A percentile compares a stretch with the other conserved stretches of the same genome.
Conservation (phyloP, 2,113 vertebrate species). For the Eclectus roratus region DNA sequence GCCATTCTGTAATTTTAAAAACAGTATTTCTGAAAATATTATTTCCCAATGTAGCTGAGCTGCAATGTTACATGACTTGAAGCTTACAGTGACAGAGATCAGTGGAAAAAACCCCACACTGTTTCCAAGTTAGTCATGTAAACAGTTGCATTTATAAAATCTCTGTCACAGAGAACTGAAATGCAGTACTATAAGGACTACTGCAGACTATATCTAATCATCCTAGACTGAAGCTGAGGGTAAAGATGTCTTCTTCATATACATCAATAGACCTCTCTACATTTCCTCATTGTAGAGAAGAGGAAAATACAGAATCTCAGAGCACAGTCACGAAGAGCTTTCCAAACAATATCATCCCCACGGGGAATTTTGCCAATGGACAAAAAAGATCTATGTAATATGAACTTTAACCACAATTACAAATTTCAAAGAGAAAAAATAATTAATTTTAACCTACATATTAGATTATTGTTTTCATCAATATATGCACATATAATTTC, state of each 20-base stretch:
- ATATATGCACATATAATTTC: not conserved
- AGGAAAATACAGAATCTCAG: not conserved
- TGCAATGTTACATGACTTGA: not conserved
- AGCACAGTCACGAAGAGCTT: not conserved
- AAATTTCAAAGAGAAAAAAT: not conserved
- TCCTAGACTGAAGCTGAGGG: not conserved
- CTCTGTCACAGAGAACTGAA: not conserved
- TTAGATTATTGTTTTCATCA: not conserved
- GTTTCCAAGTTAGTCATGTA: not conserved
- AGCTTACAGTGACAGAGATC: not conserved
- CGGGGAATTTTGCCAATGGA: not conserved
- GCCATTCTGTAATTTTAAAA: not conserved
- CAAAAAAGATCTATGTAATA: not conserved
- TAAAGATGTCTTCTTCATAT: not conserved
- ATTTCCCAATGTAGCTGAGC: not conserved
- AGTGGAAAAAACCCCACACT: not conserved
- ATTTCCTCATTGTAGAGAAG: not conserved
- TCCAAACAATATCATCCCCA: not conserved
- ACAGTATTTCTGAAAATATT: not conserved
- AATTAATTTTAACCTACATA: not conserved
- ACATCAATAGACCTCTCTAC: not conserved
- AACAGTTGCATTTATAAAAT: not conserved
- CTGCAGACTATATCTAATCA: not conserved
- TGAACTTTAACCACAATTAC: not conserved
- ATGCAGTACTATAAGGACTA: not conserved